A percentile compares a stretch with the other conserved stretches of the same genome.
These are phyloP conservation scores for Thyatira batis DNA, from an alignment of 2,888 invertebrate genomes.

Conservation along the genomic window DNA sequence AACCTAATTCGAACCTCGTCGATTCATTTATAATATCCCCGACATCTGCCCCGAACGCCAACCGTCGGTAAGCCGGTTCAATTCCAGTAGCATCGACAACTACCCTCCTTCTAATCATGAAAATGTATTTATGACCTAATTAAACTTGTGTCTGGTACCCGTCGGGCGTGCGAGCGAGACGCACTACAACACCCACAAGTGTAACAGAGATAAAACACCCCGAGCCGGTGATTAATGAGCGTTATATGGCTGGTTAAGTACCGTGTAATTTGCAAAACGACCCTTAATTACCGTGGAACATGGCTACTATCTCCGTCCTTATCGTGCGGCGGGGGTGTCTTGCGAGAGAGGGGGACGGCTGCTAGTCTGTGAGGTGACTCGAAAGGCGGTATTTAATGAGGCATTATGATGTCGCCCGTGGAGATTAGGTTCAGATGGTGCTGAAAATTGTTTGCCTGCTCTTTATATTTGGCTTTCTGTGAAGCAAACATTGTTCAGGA, in stretches of 20 bases:
- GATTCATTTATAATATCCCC: conserved; percentile 50
- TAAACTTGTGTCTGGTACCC: conserved; percentile 74
- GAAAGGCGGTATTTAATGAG: conserved; percentile 79
- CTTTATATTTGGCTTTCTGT: conserved; percentile 77
- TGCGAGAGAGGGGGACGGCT: conserved; percentile 50
- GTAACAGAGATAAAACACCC: conserved; percentile 56
- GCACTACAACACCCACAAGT: conserved; percentile 26
- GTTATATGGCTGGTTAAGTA: conserved; percentile 88
- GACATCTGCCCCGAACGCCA: conserved; percentile 56
- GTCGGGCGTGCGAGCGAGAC: conserved; percentile 48
- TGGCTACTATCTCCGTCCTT: conserved; percentile 73
- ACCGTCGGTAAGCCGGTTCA: conserved; percentile 19
- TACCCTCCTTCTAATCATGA: conserved; percentile 70
- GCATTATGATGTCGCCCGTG: conserved; percentile 78
- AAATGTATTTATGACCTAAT: conserved; percentile 83
- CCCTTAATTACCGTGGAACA: conserved; percentile 84
- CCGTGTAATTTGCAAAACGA: conserved; percentile 90
- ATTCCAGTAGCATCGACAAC: conserved; percentile 40
- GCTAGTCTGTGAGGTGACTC: conserved; percentile 60
- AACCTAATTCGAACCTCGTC: conserved; percentile 41
- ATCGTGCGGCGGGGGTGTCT: conserved; percentile 39
- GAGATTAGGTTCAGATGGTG: conserved; percentile 78
- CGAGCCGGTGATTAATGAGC: conserved; percentile 84
- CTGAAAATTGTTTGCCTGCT: conserved; percentile 69
- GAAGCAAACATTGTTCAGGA: conserved; percentile 40